Base-by-base conservation (phyloP, 2,113 vertebrate genomes). In the Rhinichthys klamathensis region DNA sequence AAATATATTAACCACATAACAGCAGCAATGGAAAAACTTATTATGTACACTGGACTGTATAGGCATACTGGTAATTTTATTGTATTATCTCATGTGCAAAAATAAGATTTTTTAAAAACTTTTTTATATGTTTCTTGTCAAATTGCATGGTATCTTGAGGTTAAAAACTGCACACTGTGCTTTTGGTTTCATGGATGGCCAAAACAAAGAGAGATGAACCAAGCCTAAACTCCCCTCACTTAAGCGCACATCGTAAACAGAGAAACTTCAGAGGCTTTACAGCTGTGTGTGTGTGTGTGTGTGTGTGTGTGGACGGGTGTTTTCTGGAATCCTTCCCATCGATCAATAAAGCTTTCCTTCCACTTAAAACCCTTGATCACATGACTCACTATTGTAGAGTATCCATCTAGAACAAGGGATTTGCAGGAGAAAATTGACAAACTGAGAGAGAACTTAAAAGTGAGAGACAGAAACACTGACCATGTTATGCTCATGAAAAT, bases 301-400 rank as follows among this genome's bases (percentile, higher is more conserved):
- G 51, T 1, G 51, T 79, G 65, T 73, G 74, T 21, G 18, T 2
- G 15, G 18, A 56, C 6, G 18, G 5, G 8, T 86, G 84, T n/a
- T 80, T 84, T 86, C 82, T 88, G 87, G 89, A 88, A 88, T 75
- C 46, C 74, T 79, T 88, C 85, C 78, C 79, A 75, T 84, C 49
- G 72, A 88, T 89, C 87, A 86, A 89, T 88, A 88, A 76, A 88
- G 84, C 86, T 88, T 86, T 86, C 85, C 84, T 84, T 87, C 73
- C 72, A 80, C 78, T 67, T 84, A 82, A 84, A 82, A 74, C 82
- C 67, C 54, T 38, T 30, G 23, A 58, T 84, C 88, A 86, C 77
- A 87, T 87, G 88, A 89, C 73, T 83, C 80, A 76, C n/a, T 77
- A 58, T 75, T 60, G 61, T 72, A 67, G 60, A 72, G 80, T 67